Evolutionary conservation across 2,888 invertebrate genomes (phyloP).

Genomic region (Timema cristinae): DNA sequence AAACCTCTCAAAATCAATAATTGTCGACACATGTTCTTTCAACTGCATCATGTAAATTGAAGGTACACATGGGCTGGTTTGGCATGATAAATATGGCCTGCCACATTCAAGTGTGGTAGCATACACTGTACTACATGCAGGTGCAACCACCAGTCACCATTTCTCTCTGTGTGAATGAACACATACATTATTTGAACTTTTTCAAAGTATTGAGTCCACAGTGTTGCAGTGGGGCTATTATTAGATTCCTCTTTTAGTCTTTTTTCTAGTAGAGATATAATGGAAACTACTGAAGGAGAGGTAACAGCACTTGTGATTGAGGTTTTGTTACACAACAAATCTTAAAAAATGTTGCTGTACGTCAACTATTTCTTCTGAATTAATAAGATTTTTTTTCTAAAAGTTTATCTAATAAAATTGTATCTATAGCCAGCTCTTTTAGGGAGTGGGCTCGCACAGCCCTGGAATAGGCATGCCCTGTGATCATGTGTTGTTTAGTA

Average conservation of each 20-base stretch:
- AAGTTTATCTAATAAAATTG: too few species aligned
- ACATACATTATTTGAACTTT: background rate
- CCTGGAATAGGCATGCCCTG: background rate
- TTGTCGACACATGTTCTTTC: too few species aligned
- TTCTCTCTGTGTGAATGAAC: background rate
- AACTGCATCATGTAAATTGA: background rate
- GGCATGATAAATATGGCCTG: background rate
- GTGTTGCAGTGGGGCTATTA: background rate
- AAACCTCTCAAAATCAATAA: too few species aligned
- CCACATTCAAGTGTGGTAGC: background rate
- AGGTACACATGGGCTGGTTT: background rate
- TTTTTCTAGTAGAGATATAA: background rate
- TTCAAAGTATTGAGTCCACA: slow-evolving; percentile 4
- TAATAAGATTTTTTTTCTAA: too few species aligned
- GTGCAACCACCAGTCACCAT: background rate
- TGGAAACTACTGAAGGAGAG: too few species aligned
- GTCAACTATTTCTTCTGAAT: too few species aligned
- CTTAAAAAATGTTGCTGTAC: too few species aligned
- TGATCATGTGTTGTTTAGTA: background rate
- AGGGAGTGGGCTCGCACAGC: background rate
- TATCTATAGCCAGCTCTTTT: too few species aligned
- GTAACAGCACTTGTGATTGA: too few species aligned
- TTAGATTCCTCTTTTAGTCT: background rate
- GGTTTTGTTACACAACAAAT: too few species aligned
- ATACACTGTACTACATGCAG: background rate